These are phyloP conservation scores for Holacanthus passer DNA, from an alignment of 2,113 vertebrate species.

Conservation along the genomic window DNA sequence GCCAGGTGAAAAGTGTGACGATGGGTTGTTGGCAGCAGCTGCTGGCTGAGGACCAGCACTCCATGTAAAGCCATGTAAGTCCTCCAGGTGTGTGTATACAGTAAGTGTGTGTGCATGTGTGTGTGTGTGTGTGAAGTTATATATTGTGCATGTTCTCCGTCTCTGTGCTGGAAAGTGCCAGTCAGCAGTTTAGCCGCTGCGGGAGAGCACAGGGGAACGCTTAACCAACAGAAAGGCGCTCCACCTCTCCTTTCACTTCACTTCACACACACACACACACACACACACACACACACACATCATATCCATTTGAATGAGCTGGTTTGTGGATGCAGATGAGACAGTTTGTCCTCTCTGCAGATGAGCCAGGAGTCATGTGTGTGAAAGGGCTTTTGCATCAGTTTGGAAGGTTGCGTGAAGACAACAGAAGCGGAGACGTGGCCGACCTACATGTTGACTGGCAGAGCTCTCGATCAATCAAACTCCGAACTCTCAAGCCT, in stretches of 20 bases:
- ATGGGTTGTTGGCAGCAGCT: slow-evolving; percentile 74
- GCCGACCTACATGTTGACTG: slow-evolving; percentile 8
- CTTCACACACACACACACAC: slow-evolving; percentile 13
- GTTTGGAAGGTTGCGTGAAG: slow-evolving; percentile 56
- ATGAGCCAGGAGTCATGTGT: slow-evolving; percentile 8
- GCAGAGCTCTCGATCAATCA: slow-evolving; percentile 31
- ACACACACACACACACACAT: neutral
- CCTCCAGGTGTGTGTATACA: slow-evolving; percentile 56
- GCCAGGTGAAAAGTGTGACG: slow-evolving; percentile 75
- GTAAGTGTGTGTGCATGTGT: neutral
- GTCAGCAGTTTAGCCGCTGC: slow-evolving; percentile 65
- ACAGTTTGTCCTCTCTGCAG: slow-evolving; percentile 21
- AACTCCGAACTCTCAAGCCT: neutral
- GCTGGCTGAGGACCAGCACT: slow-evolving; percentile 67
- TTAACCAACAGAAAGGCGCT: slow-evolving; percentile 41
- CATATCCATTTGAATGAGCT: neutral
- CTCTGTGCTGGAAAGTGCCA: slow-evolving; percentile 59
- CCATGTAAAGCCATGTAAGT: slow-evolving; percentile 73
- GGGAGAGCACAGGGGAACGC: slow-evolving; percentile 46
- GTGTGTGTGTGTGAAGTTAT: slow-evolving; percentile 40
- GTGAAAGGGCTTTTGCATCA: slow-evolving; percentile 28
- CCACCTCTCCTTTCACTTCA: slow-evolving; percentile 21
- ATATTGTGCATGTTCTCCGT: slow-evolving; percentile 44
- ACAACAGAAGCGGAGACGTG: slow-evolving; percentile 3
- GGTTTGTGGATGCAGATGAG: slow-evolving; percentile 24